Evolutionary conservation across 2,113 vertebrate species (phyloP).

Genomic region (Cyprichromis sp.): DNA sequence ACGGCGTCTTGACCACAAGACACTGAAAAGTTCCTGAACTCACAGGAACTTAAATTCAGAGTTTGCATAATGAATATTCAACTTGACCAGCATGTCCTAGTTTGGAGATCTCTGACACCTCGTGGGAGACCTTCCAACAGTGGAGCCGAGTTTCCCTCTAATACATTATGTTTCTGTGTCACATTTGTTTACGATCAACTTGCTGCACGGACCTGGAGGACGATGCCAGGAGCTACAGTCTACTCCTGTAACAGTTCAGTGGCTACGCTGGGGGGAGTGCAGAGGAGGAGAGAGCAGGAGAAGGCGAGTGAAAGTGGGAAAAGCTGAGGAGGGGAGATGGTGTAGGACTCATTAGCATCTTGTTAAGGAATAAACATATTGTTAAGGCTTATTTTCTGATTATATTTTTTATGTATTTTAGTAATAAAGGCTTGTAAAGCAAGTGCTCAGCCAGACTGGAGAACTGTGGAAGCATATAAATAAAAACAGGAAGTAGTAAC

Average conservation of each 20-base stretch:
- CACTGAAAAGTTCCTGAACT: neutral
- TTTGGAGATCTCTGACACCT: neutral
- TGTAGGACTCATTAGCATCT: conserved; percentile 35
- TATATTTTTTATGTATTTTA: neutral
- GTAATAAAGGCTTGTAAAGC: neutral
- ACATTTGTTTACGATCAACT: conserved; percentile 33
- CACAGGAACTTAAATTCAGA: neutral
- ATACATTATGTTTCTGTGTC: conserved; percentile 12
- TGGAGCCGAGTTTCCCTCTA: neutral
- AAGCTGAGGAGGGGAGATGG: conserved; percentile 47
- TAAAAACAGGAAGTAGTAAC: neutral
- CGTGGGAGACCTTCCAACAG: neutral
- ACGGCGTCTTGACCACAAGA: neutral
- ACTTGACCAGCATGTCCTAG: neutral
- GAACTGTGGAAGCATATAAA: neutral
- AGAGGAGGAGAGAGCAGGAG: neutral
- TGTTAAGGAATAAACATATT: neutral
- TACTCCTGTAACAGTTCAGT: conserved; percentile 32
- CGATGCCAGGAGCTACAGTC: neutral
- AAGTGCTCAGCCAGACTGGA: neutral
- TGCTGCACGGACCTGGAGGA: neutral
- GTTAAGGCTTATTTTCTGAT: neutral
- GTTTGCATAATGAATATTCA: neutral
- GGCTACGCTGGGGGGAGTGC: conserved; percentile 11
- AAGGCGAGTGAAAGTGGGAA: neutral